These are phyloP conservation scores for Rattus norvegicus DNA, from an alignment of 2,113 vertebrate genomes.

Conservation along the genomic window GRCr8 NC_086023.1:137587001-137587500, in stretches of 20 bases:
- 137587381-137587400: background rate
- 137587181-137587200: background rate
- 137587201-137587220: background rate
- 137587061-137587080: background rate
- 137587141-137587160: no score
- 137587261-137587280: background rate
- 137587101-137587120: no score
- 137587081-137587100: background rate
- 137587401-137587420: background rate
- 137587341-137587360: background rate
- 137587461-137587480: background rate
- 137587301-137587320: background rate
- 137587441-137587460: background rate
- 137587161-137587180: background rate
- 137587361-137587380: background rate
- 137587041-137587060: background rate
- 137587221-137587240: background rate
- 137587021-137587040: background rate
- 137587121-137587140: no score
- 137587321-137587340: background rate
- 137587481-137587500: background rate
- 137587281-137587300: background rate
- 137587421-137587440: background rate
- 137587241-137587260: background rate
- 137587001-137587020: background rate